Percentiles rank a stretch among this genome's conserved stretches.
Conservation (phyloP, 2,888 invertebrate genomes). For the Cephalotes varians region DNA sequence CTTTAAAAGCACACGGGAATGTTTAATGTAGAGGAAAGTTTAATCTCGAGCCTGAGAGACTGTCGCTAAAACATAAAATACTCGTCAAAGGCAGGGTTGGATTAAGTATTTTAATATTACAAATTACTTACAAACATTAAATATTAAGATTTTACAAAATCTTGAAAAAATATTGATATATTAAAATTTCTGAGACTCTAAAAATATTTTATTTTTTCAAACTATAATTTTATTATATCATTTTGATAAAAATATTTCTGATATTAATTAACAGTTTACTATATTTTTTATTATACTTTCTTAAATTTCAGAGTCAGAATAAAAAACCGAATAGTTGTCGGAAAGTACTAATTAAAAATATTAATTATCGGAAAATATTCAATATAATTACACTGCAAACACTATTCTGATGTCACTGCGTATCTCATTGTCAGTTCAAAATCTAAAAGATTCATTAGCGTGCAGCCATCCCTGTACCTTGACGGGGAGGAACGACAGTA, state of each 20-base stretch:
- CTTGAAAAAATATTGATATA: background rate
- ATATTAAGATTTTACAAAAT: background rate
- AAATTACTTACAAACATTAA: background rate
- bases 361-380: background rate
- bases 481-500: background rate
- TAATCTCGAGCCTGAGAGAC: background rate
- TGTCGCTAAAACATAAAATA: background rate
- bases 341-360: too few species aligned
- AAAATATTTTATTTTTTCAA: background rate
- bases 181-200: background rate
- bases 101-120: background rate
- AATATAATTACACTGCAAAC: background rate
- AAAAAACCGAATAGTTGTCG: background rate
- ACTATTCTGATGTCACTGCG: background rate
- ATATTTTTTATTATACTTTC: background rate
- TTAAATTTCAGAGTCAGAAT: background rate
- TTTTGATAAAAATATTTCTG: background rate
- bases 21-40: background rate
- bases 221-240: background rate
- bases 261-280: background rate
- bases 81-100: background rate
- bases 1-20: conserved; percentile 8
- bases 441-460: conserved; percentile 3
- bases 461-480: background rate
- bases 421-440: background rate